These are phyloP conservation scores for Melanotaenia parkinsoni DNA, from an alignment of 2,797 vertebrate species.

Conservation along the genomic window DNA sequence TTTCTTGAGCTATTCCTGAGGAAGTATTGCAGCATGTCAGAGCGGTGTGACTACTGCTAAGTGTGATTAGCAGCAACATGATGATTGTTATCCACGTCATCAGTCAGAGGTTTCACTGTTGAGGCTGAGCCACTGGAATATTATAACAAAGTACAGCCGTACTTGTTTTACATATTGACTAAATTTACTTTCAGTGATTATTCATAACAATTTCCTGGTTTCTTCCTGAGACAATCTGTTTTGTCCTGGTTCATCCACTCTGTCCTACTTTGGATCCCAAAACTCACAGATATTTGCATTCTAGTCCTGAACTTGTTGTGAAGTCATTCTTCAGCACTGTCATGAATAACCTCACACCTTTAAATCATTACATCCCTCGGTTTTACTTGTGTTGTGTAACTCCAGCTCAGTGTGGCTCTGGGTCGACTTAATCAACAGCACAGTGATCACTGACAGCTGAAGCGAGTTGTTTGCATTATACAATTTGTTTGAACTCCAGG, in stretches of 20 bases:
- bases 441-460: conserved; percentile 21
- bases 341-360: conserved; percentile 16
- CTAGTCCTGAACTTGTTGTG: conserved; percentile 6
- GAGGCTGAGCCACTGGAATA: too few relatives aligned
- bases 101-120: not conserved
- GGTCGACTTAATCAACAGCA: conserved; percentile 31
- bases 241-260: not conserved
- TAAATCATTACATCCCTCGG: conserved; percentile 8
- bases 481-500: conserved; percentile 46
- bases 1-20: too few relatives aligned
- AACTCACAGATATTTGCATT: not conserved
- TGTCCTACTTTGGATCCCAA: not conserved
- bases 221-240: not conserved
- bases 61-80: not conserved
- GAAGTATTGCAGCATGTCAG: too few relatives aligned
- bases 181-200: too few relatives aligned
- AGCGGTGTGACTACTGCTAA: too few relatives aligned
- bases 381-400: conserved; percentile 31
- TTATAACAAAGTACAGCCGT: too few relatives aligned
- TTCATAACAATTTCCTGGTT: too few relatives aligned
- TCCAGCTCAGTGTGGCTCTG: conserved; percentile 28
- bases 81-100: not conserved
- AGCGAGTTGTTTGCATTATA: conserved; percentile 37
- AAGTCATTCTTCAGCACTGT: conserved; percentile 4
- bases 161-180: too few relatives aligned